Evolutionary conservation across 2,888 invertebrate species (phyloP).

Genomic region (Anodontia alba): DNA sequence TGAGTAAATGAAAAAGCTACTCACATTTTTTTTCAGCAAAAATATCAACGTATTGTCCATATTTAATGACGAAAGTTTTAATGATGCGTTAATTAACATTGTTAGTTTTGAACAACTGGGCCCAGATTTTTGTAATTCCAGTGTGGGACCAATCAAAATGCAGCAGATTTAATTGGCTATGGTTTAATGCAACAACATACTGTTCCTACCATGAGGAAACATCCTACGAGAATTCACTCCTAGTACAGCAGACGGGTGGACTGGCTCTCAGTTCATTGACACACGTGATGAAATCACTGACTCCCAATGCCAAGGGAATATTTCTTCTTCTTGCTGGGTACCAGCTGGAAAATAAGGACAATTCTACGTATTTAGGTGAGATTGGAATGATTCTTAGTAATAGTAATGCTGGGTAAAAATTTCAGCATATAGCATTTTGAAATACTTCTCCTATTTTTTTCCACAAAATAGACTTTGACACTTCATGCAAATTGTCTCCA

Average conservation of each 20-base stretch:
- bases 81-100: too few relatives aligned
- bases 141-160: conserved; percentile 96
- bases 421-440: too few relatives aligned
- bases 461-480: too few relatives aligned
- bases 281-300: conserved; percentile 95
- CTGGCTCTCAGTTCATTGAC: conserved; percentile 92
- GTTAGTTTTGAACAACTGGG: too few relatives aligned
- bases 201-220: conserved; percentile 92
- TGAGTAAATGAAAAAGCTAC: too few relatives aligned
- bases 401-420: too few relatives aligned
- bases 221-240: conserved; percentile 89
- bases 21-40: too few relatives aligned
- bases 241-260: conserved; percentile 90
- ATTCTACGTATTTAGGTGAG: conserved; percentile 91
- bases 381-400: conserved; percentile 2
- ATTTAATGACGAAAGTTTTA: too few relatives aligned
- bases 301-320: conserved; percentile 90
- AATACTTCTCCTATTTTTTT: too few relatives aligned
- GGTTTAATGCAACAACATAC: conserved; percentile 96
- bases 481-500: too few relatives aligned
- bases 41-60: too few relatives aligned
- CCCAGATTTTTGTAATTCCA: conserved; percentile 80
- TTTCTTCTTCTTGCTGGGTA: conserved; percentile 93
- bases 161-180: conserved; percentile 94
- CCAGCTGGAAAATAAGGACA: conserved; percentile 91